A percentile compares a stretch with the other conserved stretches of the same genome.
Conservation (phyloP, 2,113 vertebrate genomes). For the Sebastes fasciatus region DNA sequence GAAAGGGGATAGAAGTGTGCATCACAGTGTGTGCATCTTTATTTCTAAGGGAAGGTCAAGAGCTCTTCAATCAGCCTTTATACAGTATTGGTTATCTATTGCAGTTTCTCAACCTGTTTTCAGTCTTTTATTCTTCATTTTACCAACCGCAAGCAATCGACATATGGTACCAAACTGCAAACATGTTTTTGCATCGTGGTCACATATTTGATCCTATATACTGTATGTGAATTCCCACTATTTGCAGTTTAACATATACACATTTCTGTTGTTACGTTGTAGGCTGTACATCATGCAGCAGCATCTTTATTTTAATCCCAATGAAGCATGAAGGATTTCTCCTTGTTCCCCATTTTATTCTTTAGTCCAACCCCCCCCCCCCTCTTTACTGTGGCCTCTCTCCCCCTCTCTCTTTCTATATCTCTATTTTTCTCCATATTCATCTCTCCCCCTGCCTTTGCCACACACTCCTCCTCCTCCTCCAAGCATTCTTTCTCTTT, state of each 20-base stretch:
- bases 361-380: background rate
- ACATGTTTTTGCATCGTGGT: background rate
- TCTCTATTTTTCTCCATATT: background rate
- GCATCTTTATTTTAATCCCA: constrained; percentile 18
- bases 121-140: background rate
- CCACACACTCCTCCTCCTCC: constrained; percentile 4
- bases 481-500: constrained; percentile 43
- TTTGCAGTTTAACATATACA: background rate
- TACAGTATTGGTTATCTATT: background rate
- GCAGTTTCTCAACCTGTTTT: background rate
- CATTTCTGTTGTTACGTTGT: background rate
- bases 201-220: background rate
- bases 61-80: constrained; percentile 10
- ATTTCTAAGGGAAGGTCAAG: background rate
- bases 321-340: constrained; percentile 36
- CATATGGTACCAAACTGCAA: background rate
- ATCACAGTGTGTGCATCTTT: background rate
- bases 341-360: constrained; percentile 12
- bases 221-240: background rate
- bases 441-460: background rate
- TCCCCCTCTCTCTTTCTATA: background rate
- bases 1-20: background rate
- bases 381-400: background rate
- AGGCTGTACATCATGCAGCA: background rate
- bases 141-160: background rate